Evolutionary conservation across 1,140 invertebrate species (phyloP).

Genomic region (Halotydeus destructor): DNA sequence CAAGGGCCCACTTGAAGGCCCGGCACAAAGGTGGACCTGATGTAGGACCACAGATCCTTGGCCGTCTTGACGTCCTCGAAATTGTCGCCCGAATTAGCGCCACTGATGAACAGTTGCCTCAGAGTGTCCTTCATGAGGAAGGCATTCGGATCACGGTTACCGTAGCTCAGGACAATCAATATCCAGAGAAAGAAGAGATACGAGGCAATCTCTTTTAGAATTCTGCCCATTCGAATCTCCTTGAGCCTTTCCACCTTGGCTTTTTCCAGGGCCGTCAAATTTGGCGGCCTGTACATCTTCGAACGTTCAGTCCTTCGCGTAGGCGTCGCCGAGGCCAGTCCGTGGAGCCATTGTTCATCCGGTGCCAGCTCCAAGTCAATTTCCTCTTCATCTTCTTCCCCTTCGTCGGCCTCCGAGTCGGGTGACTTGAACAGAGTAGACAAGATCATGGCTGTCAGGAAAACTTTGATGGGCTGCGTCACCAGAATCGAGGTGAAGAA

Average conservation of each 20-base stretch:
- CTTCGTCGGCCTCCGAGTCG: conserved; percentile 27
- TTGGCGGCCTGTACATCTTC: conserved; percentile 19
- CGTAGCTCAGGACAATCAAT: conserved; percentile 28
- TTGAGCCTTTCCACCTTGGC: conserved; percentile 25
- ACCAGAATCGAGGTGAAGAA: conserved; percentile 33
- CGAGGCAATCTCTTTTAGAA: conserved; percentile 29
- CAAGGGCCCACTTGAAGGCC: conserved; percentile 27
- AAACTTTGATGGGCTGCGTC: conserved; percentile 35
- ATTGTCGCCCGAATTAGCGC: conserved; percentile 7
- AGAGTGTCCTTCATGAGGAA: conserved; percentile 26
- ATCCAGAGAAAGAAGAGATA: conserved; percentile 32
- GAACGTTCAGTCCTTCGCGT: conserved; percentile 12
- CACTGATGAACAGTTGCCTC: conserved; percentile 26
- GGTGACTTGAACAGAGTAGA: conserved; percentile 30
- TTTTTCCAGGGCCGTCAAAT: conserved; percentile 24
- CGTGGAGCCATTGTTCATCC: conserved; percentile 21
- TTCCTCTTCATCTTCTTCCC: conserved; percentile 31
- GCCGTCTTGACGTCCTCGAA: conserved; percentile 9
- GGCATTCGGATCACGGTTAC: conserved; percentile 25
- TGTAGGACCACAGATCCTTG: conserved; percentile 28
- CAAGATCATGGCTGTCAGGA: conserved; percentile 30
- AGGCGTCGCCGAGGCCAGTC: conserved; percentile 2
- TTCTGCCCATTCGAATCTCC: conserved; percentile 29
- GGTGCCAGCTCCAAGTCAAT: conserved; percentile 15
- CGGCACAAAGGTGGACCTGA: conserved; percentile 24